Conservation (phyloP, 1,140 invertebrate species). For the Antheraea pernyi region DNA sequence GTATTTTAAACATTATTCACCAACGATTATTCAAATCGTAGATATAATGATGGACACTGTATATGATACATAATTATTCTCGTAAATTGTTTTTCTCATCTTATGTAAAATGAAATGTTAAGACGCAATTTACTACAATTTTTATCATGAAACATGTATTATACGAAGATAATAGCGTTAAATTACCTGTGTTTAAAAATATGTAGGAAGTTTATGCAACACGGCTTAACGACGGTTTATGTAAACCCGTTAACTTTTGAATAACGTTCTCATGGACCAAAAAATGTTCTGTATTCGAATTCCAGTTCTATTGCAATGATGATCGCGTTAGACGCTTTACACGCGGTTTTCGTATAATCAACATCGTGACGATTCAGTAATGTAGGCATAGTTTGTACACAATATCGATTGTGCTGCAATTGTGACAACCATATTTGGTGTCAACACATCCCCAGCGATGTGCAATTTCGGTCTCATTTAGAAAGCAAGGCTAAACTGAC, state of each 20-base stretch:
- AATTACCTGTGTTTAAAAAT: constrained; percentile 13
- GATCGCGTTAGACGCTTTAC: too few species aligned
- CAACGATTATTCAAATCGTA: constrained; percentile 38
- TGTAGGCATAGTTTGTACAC: too few species aligned
- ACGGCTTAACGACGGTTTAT: constrained; percentile 2
- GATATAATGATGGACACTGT: constrained; percentile 19
- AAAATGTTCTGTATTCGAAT: too few species aligned
- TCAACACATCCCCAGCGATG: too few species aligned
- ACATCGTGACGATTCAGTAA: too few species aligned
- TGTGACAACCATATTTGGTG: too few species aligned
- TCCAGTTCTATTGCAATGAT: too few species aligned
- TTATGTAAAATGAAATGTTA: constrained; percentile 6
- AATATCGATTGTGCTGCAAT: too few species aligned
- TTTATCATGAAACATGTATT: constrained; percentile 22
- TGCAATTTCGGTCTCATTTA: too few species aligned
- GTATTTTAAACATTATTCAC: constrained; percentile 45
- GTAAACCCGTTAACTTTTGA: not conserved
- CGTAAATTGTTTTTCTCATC: constrained; percentile 15
- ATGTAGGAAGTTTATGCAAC: constrained; percentile 24
- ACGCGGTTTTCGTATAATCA: too few species aligned
- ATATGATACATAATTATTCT: constrained; percentile 7
- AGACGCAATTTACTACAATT: constrained; percentile 6
- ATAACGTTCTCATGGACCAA: not conserved
- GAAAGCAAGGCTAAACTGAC: too few species aligned
- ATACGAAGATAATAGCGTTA: constrained; percentile 29